Evolutionary conservation across 2,113 vertebrate species (phyloP).

Genomic region (Pteruthius melanotis): DNA sequence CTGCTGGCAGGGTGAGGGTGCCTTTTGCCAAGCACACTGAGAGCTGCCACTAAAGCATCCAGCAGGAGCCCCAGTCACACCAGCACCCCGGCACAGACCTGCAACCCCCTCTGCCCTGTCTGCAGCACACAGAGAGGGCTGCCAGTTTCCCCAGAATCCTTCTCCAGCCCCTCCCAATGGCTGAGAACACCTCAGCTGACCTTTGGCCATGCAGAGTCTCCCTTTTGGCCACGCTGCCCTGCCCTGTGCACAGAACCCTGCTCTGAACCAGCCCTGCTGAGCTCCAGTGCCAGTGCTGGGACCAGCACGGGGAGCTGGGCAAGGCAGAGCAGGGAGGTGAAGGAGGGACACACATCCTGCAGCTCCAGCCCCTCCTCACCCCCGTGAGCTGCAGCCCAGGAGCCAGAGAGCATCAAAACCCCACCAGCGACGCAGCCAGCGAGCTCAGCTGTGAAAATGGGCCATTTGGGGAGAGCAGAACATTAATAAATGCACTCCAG

Average conservation of each 20-base stretch:
- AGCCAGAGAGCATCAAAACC: neutral
- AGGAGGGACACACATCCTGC: rapidly evolving
- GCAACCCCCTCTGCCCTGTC: neutral
- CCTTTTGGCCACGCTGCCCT: rapidly evolving
- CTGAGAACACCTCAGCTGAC: neutral
- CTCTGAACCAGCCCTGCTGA: neutral
- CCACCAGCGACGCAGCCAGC: neutral
- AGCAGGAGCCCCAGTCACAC: neutral
- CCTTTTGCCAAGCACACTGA: neutral
- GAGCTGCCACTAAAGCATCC: neutral
- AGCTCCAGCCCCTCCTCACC: no score
- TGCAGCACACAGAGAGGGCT: neutral
- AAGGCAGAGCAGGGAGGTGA: neutral
- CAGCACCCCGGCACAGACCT: neutral
- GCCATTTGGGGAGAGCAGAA: neutral
- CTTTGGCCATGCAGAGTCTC: rapidly evolving
- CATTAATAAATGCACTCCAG: neutral
- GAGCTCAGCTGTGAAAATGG: neutral
- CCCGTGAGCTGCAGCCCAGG: rapidly evolving
- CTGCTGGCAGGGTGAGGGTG: neutral
- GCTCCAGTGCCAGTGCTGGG: neutral
- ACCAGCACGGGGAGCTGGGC: neutral
- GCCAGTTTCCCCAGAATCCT: neutral
- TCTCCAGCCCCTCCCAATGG: neutral
- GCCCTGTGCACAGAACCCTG: neutral